Conservation (phyloP, 2,888 invertebrate genomes). For the Auanema freiburgensis region DNA sequence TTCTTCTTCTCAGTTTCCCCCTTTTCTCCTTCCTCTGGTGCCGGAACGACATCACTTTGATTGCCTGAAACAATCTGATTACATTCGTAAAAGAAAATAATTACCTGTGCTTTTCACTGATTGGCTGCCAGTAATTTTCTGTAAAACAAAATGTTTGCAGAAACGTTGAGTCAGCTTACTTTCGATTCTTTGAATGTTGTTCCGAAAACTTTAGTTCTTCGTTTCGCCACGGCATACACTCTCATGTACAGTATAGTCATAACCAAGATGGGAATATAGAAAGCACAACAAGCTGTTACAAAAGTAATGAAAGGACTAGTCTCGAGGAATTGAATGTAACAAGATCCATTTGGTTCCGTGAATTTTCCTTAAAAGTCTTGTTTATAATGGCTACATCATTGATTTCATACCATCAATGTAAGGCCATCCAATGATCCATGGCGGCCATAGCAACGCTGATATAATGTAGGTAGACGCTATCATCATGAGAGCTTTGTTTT, state of each 20-base stretch:
- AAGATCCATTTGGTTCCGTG: slow-evolving; percentile 85
- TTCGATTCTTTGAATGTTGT: no score
- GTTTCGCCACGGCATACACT: slow-evolving; percentile 15
- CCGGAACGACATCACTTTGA: background rate
- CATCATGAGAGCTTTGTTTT: slow-evolving; percentile 86
- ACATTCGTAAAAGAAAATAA: background rate
- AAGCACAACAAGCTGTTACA: slow-evolving; percentile 92
- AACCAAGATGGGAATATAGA: slow-evolving; percentile 92
- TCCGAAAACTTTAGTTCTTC: slow-evolving; percentile 14
- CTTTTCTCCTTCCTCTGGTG: background rate
- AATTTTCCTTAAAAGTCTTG: slow-evolving; percentile 65
- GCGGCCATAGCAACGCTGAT: slow-evolving; percentile 90
- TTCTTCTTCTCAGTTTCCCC: background rate
- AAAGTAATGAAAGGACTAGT: slow-evolving; percentile 96
- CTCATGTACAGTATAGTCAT: slow-evolving; percentile 16
- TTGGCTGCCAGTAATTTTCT: no score
- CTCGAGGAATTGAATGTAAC: slow-evolving; percentile 97
- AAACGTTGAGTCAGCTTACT: no score
- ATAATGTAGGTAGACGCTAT: slow-evolving; percentile 92
- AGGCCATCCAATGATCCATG: slow-evolving; percentile 98
- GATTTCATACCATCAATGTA: slow-evolving; percentile 84
- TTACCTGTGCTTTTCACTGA: no score
- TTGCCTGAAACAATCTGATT: background rate
- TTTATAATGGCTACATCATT: no score
- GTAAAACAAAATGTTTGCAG: no score